Percentiles rank a stretch among this genome's conserved stretches.
These are phyloP conservation scores for Grapholita molesta DNA, from an alignment of 1,140 invertebrate species.

Conservation along the genomic window DNA sequence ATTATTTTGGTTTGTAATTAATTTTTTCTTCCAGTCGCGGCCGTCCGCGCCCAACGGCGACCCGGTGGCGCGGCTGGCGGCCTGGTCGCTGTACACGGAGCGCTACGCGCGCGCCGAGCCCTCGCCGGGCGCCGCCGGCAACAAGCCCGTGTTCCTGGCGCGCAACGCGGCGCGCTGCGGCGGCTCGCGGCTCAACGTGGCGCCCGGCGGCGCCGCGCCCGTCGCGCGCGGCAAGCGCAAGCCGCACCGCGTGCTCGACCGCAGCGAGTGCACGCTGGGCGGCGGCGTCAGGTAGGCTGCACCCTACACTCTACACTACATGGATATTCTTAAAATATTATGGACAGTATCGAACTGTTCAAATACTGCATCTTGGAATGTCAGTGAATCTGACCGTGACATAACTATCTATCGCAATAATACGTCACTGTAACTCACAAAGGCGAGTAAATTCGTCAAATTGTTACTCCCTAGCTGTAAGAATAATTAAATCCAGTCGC, in stretches of 20 bases:
- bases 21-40: background rate
- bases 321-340: too few species aligned
- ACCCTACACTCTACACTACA: too few species aligned
- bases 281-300: conserved; percentile 5
- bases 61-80: conserved; percentile 41
- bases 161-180: conserved; percentile 39
- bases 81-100: conserved; percentile 55
- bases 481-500: too few species aligned
- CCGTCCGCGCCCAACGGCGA: conserved; percentile 19
- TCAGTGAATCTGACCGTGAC: too few species aligned
- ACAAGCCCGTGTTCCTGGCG: conserved; percentile 58
- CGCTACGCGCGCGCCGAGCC: conserved; percentile 40
- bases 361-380: too few species aligned
- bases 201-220: conserved; percentile 16
- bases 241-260: conserved; percentile 38
- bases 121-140: conserved; percentile 24
- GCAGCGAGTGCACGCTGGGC: conserved; percentile 41
- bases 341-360: too few species aligned
- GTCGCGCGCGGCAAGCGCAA: conserved; percentile 31
- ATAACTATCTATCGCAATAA: too few species aligned
- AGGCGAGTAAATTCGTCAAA: too few species aligned
- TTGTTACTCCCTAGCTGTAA: too few species aligned
- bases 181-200: conserved; percentile 17
- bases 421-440: too few species aligned
- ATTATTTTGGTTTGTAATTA: too few species aligned